Conservation (phyloP, 1,140 invertebrate species). For the Pseudomyrmex dendroicus region DNA sequence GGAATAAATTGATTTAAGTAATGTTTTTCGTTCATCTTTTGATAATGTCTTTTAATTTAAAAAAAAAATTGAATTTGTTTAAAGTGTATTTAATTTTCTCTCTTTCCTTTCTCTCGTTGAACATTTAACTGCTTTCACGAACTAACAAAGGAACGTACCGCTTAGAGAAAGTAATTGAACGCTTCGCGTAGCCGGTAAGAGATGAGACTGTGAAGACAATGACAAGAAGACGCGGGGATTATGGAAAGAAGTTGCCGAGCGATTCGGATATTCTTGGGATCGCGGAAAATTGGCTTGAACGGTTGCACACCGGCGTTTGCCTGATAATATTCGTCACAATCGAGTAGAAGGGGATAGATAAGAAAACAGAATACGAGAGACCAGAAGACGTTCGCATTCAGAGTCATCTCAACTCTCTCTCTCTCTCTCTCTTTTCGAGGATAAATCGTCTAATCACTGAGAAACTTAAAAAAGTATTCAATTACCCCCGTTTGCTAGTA, state of each 20-base stretch:
- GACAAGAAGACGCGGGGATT: constrained; percentile 41
- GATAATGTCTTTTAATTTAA: not conserved
- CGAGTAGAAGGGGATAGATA: not conserved
- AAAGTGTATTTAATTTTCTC: not conserved
- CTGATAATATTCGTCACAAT: constrained; percentile 39
- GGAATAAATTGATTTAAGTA: not conserved
- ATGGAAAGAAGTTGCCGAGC: constrained; percentile 25
- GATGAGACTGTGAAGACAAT: constrained; percentile 55
- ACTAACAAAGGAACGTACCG: not conserved
- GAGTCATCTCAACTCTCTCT: too few species aligned
- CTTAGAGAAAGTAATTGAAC: constrained; percentile 56
- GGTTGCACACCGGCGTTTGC: not conserved
- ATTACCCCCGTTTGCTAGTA: too few species aligned
- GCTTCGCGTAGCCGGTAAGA: constrained; percentile 40
- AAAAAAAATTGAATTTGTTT: too few species aligned
- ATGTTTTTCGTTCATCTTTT: not conserved
- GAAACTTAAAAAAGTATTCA: not conserved
- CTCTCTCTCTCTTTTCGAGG: too few species aligned
- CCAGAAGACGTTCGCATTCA: not conserved
- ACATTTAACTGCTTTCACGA: constrained; percentile 1
- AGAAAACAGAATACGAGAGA: not conserved
- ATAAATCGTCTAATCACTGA: not conserved
- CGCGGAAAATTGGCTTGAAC: constrained; percentile 26
- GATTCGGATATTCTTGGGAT: constrained; percentile 31
- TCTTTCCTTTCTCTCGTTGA: not conserved